Percentiles rank a stretch among this genome's conserved stretches.
These are phyloP conservation scores for Cephalopholis sonnerati DNA, from an alignment of 2,113 vertebrate genomes.

Conservation along the genomic window DNA sequence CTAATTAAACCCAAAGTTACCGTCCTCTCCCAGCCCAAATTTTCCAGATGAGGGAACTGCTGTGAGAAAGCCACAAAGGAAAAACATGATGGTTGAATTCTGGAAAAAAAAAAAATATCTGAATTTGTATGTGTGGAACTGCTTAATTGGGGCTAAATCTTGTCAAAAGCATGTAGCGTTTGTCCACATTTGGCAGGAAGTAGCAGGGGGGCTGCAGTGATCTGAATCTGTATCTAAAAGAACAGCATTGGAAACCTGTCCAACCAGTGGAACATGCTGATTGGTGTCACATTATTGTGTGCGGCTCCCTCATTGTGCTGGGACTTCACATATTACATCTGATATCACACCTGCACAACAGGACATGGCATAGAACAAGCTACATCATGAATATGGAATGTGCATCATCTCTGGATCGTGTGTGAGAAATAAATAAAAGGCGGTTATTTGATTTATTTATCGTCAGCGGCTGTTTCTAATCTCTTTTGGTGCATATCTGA, in stretches of 20 bases:
- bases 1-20: slow-evolving; percentile 76
- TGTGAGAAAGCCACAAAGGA: slow-evolving; percentile 55
- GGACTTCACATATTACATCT: slow-evolving; percentile 16
- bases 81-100: slow-evolving; percentile 39
- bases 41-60: slow-evolving; percentile 66
- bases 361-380: slow-evolving; percentile 1
- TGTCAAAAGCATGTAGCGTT: slow-evolving; percentile 51
- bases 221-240: slow-evolving; percentile 38
- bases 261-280: slow-evolving; percentile 35
- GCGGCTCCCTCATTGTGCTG: neutral
- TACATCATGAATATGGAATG: neutral
- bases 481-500: neutral
- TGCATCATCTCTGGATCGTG: neutral
- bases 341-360: slow-evolving; percentile 24
- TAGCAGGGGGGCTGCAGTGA: slow-evolving; percentile 37
- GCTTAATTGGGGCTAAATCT: slow-evolving; percentile 69
- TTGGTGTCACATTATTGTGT: slow-evolving; percentile 22
- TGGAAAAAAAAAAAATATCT: slow-evolving; percentile 16
- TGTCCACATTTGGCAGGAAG: slow-evolving; percentile 56
- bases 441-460: neutral
- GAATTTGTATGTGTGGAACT: slow-evolving; percentile 24
- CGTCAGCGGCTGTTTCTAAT: neutral
- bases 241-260: slow-evolving; percentile 47
- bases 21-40: slow-evolving; percentile 45
- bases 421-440: neutral